Conservation (phyloP, 2,888 invertebrate genomes). For the Synanthedon myopaeformis region DNA sequence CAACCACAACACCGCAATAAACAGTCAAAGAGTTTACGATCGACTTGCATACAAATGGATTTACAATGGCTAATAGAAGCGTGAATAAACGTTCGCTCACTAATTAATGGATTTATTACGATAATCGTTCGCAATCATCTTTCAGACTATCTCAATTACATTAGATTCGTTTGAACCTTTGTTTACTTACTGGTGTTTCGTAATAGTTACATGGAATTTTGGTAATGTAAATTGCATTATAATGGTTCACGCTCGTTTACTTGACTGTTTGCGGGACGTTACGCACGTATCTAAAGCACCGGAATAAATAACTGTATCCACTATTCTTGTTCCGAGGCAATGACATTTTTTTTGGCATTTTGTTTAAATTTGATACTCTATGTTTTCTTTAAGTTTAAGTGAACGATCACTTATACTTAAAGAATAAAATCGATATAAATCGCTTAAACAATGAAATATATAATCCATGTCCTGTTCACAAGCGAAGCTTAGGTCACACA, state of each 20-base stretch:
- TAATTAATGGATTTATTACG: background rate
- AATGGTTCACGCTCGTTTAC: constrained; percentile 29
- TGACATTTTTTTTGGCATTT: no score
- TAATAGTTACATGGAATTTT: constrained; percentile 32
- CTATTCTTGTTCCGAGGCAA: constrained; percentile 1
- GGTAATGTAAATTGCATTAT: constrained; percentile 34
- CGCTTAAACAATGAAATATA: no score
- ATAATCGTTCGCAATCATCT: background rate
- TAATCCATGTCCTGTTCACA: no score
- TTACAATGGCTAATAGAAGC: background rate
- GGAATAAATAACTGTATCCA: constrained; percentile 49
- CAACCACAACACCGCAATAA: no score
- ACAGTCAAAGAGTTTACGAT: background rate
- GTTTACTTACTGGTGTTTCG: constrained; percentile 11
- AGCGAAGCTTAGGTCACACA: no score
- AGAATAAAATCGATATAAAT: no score
- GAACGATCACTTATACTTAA: no score
- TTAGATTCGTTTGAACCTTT: constrained; percentile 10
- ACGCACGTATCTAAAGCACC: constrained; percentile 22
- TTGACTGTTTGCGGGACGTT: constrained; percentile 34
- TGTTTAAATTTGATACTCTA: no score
- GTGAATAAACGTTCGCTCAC: background rate
- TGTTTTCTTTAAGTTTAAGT: no score
- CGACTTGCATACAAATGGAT: background rate
- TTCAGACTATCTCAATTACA: constrained; percentile 16